phyloP scores from a whole-genome alignment of 2,113 vertebrate species.

The Cariama cristata region DNA sequence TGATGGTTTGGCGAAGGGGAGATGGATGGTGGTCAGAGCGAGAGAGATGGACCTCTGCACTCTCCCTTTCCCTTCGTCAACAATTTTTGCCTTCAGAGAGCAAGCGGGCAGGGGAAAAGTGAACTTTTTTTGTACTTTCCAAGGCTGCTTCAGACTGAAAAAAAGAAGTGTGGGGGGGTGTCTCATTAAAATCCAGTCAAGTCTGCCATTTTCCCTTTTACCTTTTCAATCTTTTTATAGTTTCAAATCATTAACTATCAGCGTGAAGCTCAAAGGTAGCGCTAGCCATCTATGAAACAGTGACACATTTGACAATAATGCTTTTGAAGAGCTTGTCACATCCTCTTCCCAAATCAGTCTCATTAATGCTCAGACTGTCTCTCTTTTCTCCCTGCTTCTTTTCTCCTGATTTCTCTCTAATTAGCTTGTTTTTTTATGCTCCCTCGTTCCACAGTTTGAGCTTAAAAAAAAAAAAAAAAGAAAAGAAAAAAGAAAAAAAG shows the following conservation, averaged over 20 bases:
- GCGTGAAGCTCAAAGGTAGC: constrained; percentile 82
- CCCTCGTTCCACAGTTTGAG: constrained; percentile 72
- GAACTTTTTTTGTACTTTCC: constrained; percentile 63
- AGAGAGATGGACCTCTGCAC: constrained; percentile 23
- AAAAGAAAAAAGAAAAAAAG: not conserved
- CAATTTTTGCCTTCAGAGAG: constrained; percentile 31
- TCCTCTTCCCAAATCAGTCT: constrained; percentile 84
- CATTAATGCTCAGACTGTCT: constrained; percentile 84
- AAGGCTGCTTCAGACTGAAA: constrained; percentile 27
- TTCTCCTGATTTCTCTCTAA: constrained; percentile 82
- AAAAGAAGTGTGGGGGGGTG: constrained; percentile 12
- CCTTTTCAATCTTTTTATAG: constrained; percentile 85
- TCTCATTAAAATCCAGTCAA: constrained; percentile 84
- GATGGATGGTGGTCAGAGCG: not conserved
- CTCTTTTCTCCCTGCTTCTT: constrained; percentile 78
- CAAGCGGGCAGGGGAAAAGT: not conserved
- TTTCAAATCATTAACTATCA: constrained; percentile 86
- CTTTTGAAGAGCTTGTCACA: constrained; percentile 86
- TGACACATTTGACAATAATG: constrained; percentile 86
- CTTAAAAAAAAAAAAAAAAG: constrained; percentile 32
- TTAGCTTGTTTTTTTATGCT: constrained; percentile 80
- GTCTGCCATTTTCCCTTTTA: constrained; percentile 80
- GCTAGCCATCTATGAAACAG: constrained; percentile 78
- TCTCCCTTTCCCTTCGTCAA: constrained; percentile 41
- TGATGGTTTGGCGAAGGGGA: not conserved